Evolutionary conservation across 2,113 vertebrate genomes (phyloP).

Genomic region (Zosterops lateralis): DNA sequence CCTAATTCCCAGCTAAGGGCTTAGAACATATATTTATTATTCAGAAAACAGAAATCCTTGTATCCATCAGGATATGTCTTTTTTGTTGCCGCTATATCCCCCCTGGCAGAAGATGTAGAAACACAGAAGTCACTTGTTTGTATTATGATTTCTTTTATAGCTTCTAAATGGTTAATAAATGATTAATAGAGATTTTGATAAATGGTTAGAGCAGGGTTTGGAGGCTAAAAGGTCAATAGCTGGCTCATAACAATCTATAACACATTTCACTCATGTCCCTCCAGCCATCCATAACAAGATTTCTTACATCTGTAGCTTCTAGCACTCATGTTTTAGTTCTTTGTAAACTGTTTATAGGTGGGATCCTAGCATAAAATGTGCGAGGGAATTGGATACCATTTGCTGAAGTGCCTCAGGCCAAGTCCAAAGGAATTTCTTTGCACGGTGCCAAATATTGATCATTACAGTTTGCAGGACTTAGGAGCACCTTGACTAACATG

Average conservation of each 20-base stretch:
- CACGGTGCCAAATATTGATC: not conserved
- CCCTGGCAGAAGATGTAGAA: not conserved
- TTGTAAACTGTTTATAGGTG: conserved; percentile 33
- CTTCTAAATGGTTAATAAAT: conserved; percentile 57
- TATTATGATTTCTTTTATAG: not conserved
- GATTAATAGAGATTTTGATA: conserved; percentile 46
- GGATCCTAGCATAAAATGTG: not conserved
- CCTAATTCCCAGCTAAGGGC: not conserved
- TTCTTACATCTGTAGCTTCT: conserved; percentile 39
- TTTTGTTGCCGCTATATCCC: not conserved
- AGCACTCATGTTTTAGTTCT: conserved; percentile 35
- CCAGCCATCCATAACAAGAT: conserved; percentile 30
- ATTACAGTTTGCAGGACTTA: not conserved
- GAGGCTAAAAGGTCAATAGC: conserved; percentile 44
- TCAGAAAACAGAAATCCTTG: not conserved
- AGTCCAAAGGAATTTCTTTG: not conserved
- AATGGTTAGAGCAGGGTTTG: conserved; percentile 2
- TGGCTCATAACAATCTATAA: conserved; percentile 28
- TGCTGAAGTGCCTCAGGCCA: not conserved
- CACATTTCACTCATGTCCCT: conserved; percentile 17
- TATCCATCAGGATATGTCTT: not conserved
- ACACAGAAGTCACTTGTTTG: not conserved
- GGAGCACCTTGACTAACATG: not conserved
- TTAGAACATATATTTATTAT: not conserved
- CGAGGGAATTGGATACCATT: not conserved